These are phyloP conservation scores for Herpetotheres cachinnans DNA, from an alignment of 2,113 vertebrate genomes.

Conservation along the genomic window DNA sequence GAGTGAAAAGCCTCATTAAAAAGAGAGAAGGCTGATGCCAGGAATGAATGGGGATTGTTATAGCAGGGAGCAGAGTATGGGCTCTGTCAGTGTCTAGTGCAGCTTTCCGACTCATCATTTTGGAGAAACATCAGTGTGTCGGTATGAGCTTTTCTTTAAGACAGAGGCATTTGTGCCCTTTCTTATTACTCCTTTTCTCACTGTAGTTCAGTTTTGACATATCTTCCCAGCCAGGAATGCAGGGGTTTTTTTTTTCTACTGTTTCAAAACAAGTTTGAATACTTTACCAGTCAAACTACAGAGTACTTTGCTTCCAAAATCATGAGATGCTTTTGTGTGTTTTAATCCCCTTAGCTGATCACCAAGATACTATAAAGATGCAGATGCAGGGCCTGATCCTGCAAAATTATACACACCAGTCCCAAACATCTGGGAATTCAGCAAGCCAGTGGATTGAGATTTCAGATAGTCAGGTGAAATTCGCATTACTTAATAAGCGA, in stretches of 20 bases:
- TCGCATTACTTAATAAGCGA: background rate
- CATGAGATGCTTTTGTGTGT: background rate
- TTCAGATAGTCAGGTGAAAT: background rate
- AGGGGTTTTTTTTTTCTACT: background rate
- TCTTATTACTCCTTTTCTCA: conserved; percentile 28
- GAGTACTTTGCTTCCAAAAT: background rate
- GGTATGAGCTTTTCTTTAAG: conserved; percentile 26
- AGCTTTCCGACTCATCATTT: conserved; percentile 10
- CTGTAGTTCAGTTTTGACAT: conserved; percentile 1
- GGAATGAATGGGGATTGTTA: conserved; percentile 14
- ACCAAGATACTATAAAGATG: background rate
- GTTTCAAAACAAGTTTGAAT: background rate
- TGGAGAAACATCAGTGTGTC: background rate
- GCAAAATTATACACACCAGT: background rate
- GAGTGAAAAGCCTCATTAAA: conserved; percentile 57
- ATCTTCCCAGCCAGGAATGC: background rate
- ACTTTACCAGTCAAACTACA: background rate
- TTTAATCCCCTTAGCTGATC: background rate
- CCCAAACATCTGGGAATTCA: background rate
- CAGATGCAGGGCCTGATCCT: background rate
- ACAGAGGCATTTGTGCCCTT: conserved; percentile 17
- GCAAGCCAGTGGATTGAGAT: background rate
- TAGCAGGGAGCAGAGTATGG: background rate
- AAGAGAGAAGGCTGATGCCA: conserved; percentile 19
- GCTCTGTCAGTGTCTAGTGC: background rate